Percentiles rank a stretch among this genome's conserved stretches.
Evolutionary conservation across 2,113 vertebrate genomes (phyloP).

Genomic region (Pseudorhombus dupliciocellatus): DNA sequence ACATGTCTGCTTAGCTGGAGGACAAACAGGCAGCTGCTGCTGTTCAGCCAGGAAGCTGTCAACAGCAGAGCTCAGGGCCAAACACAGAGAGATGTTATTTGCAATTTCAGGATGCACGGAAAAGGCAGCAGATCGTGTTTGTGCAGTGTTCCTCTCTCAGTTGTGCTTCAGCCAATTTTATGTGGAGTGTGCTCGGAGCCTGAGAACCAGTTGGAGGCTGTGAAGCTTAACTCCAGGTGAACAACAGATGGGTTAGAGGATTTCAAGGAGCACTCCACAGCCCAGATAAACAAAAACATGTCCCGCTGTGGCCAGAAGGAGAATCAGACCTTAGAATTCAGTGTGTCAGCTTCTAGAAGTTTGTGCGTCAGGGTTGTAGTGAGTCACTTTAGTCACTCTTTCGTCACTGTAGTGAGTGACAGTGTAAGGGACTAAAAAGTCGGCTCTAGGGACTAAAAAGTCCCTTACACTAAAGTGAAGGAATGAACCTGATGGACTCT

Average conservation of each 20-base stretch:
- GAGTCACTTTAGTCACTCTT: too few species aligned
- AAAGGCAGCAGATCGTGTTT: background rate
- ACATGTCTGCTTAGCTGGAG: background rate
- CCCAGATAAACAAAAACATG: conserved; percentile 18
- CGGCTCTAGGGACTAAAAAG: too few species aligned
- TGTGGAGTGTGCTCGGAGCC: background rate
- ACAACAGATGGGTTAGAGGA: conserved; percentile 61
- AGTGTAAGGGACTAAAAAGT: too few species aligned
- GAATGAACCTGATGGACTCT: too few species aligned
- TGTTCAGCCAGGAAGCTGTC: background rate
- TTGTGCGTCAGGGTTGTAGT: too few species aligned
- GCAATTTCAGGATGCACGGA: too few species aligned
- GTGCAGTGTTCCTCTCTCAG: background rate
- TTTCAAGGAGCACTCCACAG: conserved; percentile 42
- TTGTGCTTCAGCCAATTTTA: background rate
- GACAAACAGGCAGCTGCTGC: background rate
- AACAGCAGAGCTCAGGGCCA: background rate
- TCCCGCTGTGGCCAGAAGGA: too few species aligned
- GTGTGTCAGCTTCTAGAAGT: too few species aligned
- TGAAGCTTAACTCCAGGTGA: conserved; percentile 46
- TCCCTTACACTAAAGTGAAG: too few species aligned
- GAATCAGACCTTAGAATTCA: too few species aligned
- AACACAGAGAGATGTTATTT: background rate
- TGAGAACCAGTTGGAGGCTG: conserved; percentile 41
- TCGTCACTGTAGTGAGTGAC: too few species aligned